Percentiles rank a stretch among this genome's conserved stretches.
Conservation (phyloP, 2,888 invertebrate species). For the Crocallis elinguaria region DNA sequence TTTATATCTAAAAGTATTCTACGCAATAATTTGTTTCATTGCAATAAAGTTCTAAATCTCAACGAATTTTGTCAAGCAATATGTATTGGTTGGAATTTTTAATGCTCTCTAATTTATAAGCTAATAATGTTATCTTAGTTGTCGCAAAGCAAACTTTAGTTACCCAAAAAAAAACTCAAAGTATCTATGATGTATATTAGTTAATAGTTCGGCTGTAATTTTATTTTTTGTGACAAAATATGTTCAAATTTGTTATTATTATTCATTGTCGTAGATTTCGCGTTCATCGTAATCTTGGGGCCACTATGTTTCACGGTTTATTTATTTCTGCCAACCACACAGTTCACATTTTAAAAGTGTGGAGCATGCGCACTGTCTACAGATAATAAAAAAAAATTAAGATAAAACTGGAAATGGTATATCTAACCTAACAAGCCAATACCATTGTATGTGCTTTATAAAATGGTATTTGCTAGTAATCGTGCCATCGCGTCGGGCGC, state of each 20-base stretch:
- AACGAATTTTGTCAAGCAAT: constrained; percentile 79
- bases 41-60: constrained; percentile 50
- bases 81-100: constrained; percentile 48
- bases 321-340: constrained; percentile 34
- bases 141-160: background rate
- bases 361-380: background rate
- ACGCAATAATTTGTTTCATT: constrained; percentile 55
- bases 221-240: background rate
- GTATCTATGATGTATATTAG: background rate
- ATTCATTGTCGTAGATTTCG: constrained; percentile 10
- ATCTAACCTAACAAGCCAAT: no score
- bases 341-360: constrained; percentile 19
- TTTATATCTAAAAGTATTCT: constrained; percentile 39
- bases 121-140: constrained; percentile 42
- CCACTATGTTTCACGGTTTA: constrained; percentile 42
- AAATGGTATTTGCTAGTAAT: no score
- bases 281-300: constrained; percentile 36
- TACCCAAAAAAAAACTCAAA: background rate
- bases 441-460: no score
- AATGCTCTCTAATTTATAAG: constrained; percentile 50
- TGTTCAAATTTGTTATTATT: background rate
- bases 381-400: background rate
- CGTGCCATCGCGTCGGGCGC: no score
- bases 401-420: no score
- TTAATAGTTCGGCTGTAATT: background rate